Percentiles rank a stretch among this genome's conserved stretches.
phyloP scores from a whole-genome alignment of 1,140 invertebrate species.

The Palaemon carinicauda region DNA sequence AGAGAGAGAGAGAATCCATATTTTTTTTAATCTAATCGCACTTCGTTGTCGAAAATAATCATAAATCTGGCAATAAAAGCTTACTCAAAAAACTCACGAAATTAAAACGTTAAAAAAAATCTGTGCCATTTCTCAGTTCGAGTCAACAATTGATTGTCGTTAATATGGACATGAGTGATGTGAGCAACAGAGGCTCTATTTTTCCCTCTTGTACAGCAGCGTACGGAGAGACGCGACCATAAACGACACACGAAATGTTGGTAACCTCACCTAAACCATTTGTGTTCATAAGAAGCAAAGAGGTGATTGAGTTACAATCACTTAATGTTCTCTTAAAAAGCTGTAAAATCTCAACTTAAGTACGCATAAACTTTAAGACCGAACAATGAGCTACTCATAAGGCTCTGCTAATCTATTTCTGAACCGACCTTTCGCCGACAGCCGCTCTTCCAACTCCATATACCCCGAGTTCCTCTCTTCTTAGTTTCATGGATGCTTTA shows the following conservation, averaged over 20 bases:
- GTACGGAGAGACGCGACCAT: neutral
- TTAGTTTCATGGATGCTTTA: neutral
- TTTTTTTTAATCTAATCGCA: no score
- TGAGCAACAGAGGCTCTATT: no score
- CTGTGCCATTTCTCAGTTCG: no score
- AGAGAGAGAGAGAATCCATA: no score
- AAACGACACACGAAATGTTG: slow-evolving; percentile 22
- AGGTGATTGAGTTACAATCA: slow-evolving; percentile 54
- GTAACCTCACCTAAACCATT: slow-evolving; percentile 38
- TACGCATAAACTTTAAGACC: slow-evolving; percentile 42
- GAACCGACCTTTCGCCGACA: neutral
- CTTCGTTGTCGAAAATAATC: no score
- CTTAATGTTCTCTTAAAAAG: slow-evolving; percentile 55
- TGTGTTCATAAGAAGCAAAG: slow-evolving; percentile 47
- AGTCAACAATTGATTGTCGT: no score
- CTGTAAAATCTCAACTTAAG: slow-evolving; percentile 40
- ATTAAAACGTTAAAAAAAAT: no score
- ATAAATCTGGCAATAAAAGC: no score
- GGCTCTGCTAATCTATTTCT: slow-evolving; percentile 39
- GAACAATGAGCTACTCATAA: slow-evolving; percentile 39
- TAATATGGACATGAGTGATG: no score
- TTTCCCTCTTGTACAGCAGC: no score
- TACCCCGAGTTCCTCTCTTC: neutral
- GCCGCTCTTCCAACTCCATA: neutral
- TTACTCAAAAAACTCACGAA: no score